A percentile compares a stretch with the other conserved stretches of the same genome.
Conservation (phyloP, 2,113 vertebrate species). For the Mus pahari region DNA sequence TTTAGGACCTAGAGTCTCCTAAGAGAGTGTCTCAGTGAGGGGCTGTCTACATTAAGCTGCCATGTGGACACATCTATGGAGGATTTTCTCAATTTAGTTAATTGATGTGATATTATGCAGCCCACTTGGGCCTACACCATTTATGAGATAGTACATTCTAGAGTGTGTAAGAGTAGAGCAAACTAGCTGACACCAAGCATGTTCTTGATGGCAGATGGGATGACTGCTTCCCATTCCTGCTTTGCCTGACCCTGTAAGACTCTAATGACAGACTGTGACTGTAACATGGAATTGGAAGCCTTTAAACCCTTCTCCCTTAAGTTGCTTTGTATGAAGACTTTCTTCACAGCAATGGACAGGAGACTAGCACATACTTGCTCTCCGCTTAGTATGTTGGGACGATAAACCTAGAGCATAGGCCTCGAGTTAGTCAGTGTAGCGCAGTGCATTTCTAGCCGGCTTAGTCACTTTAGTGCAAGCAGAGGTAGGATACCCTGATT, state of each 20-base stretch:
- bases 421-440: background rate
- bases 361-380: background rate
- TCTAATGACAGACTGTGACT: background rate
- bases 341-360: no score
- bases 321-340: background rate
- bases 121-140: background rate
- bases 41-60: background rate
- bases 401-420: background rate
- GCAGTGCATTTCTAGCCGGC: background rate
- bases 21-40: background rate
- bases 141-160: background rate
- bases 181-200: background rate
- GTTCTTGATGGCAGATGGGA: background rate
- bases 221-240: background rate
- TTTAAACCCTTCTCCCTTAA: background rate
- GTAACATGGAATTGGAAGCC: background rate
- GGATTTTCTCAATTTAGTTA: background rate
- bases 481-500: background rate
- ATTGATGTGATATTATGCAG: background rate
- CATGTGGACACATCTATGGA: background rate
- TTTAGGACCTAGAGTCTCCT: background rate
- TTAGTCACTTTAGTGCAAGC: constrained; percentile 10
- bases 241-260: background rate
- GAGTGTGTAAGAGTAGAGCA: background rate
- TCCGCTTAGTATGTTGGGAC: background rate